Base-by-base conservation (phyloP, 2,888 invertebrate species). In the Melanophora roralis region DNA sequence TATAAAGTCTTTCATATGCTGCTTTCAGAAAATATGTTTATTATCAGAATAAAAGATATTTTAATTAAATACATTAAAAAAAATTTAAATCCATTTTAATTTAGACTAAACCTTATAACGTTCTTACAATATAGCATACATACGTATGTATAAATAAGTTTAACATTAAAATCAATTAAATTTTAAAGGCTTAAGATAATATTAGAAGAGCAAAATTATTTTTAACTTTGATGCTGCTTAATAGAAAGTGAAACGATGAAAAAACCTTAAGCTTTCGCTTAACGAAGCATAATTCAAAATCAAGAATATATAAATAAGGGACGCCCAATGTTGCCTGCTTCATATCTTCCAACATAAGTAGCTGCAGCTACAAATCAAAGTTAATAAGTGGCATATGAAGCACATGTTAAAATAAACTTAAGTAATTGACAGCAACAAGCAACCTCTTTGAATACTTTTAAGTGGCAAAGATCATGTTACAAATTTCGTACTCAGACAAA, bases 381-480 rank as follows among this genome's bases (percentile, higher is more conserved):
- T 19, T 34, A 62, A 49, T 62, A 71, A 65, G 64, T 73, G 27
- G 76, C 51, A 71, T n/a, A n/a, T 40, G 43, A 49, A 77, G 51
- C 34, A 64, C 62, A 76, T 69, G 51, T 69, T 65, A 1, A 76
- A 49, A 69, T 43, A 32, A 64, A 57, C 32, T 68, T 68, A 32
- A 72, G 23, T 60, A 19, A 34, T 32, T 59, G 68, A 69, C 69
- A 57, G 38, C 49, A 34, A 68, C 49, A 73, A 73, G 57, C 38
- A 73, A 67, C 45, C 62, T 64, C 49, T 57, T 51, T 62, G 53
- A 60, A 21, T 34, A 68, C 16, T 57, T 55, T 76, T 73, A 80
- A 80, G 80, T 77, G 80, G 72, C 67, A 68, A 14, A 68, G 49
- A 80, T 80, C 74, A 47, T 62, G 67, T 80, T 80, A 64, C 78